Evolutionary conservation across 2,888 invertebrate genomes (phyloP).

Genomic region (Tillus elongatus): DNA sequence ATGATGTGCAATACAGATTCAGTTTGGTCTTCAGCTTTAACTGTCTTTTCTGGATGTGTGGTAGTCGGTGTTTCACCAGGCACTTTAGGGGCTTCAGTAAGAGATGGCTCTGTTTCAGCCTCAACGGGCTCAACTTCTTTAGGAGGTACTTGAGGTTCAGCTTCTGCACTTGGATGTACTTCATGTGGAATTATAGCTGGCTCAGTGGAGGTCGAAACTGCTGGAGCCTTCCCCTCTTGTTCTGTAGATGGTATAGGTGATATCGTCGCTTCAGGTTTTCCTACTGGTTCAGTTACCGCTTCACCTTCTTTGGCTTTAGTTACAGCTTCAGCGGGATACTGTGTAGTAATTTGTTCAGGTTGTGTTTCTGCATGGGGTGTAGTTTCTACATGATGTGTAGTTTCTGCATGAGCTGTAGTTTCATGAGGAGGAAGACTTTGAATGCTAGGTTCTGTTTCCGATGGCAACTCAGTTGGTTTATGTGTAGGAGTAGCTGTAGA

Average conservation of each 20-base stretch:
- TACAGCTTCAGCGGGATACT: slow-evolving; percentile 14
- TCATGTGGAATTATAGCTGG: too few relatives aligned
- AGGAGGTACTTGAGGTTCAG: slow-evolving; percentile 6
- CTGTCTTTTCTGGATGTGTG: slow-evolving; percentile 10
- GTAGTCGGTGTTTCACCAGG: slow-evolving; percentile 8
- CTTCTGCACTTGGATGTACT: slow-evolving; percentile 13
- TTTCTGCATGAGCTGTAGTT: slow-evolving; percentile 8
- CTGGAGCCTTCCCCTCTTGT: too few relatives aligned
- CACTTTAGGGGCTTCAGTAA: slow-evolving; percentile 8
- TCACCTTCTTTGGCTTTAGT: slow-evolving; percentile 16
- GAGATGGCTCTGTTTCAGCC: slow-evolving; percentile 5
- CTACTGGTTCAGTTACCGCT: slow-evolving; percentile 20
- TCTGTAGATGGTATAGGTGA: too few relatives aligned
- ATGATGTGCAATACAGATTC: background rate
- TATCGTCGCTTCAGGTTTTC: too few relatives aligned
- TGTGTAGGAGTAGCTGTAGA: slow-evolving; percentile 15
- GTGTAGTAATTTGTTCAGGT: slow-evolving; percentile 12
- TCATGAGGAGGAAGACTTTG: slow-evolving; percentile 4
- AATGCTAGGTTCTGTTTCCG: slow-evolving; percentile 7
- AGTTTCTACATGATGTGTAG: too few relatives aligned
- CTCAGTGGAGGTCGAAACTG: too few relatives aligned
- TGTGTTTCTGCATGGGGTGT: slow-evolving; percentile 10
- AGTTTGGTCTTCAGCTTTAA: background rate
- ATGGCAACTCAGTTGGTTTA: too few relatives aligned
- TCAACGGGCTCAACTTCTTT: slow-evolving; percentile 14